Percentiles rank a stretch among this genome's conserved stretches.
Evolutionary conservation across 2,797 vertebrate species (phyloP).

Genomic region (Scolopax bukidnonensis): DNA sequence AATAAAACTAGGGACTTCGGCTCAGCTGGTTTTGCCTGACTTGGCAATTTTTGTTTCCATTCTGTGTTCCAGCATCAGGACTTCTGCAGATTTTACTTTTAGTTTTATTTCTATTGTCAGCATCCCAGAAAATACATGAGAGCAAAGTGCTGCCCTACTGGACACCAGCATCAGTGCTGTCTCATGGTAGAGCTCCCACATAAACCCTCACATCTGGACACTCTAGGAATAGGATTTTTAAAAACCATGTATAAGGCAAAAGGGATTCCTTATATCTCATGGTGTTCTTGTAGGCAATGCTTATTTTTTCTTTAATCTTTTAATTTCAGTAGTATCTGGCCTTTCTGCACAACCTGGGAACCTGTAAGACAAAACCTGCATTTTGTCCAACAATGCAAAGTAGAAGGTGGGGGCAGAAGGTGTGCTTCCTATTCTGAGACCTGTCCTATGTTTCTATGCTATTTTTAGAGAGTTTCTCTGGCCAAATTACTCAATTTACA

Average conservation of each 20-base stretch:
- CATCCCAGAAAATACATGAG: background rate
- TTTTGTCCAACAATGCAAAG: fast-evolving
- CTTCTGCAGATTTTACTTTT: background rate
- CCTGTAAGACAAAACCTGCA: background rate
- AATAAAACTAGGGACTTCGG: background rate
- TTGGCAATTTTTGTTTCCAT: background rate
- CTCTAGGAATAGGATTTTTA: background rate
- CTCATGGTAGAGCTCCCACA: background rate
- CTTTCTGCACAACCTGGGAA: background rate
- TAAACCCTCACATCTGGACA: background rate
- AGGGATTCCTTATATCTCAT: background rate
- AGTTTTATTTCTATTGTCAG: background rate
- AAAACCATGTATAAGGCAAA: background rate
- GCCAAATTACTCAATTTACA: background rate
- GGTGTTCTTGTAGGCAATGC: background rate
- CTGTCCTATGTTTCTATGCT: background rate
- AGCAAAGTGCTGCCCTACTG: background rate
- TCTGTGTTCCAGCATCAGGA: background rate
- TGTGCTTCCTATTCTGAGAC: background rate
- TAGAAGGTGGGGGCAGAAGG: background rate
- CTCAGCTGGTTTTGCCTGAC: background rate
- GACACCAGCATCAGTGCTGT: background rate
- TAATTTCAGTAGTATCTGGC: background rate
- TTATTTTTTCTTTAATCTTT: background rate
- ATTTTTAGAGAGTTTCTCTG: background rate